Percentiles rank a stretch among this genome's conserved stretches.
These are phyloP conservation scores for Mamestra brassicae DNA, from an alignment of 2,888 invertebrate genomes.

Conservation along the genomic window DNA sequence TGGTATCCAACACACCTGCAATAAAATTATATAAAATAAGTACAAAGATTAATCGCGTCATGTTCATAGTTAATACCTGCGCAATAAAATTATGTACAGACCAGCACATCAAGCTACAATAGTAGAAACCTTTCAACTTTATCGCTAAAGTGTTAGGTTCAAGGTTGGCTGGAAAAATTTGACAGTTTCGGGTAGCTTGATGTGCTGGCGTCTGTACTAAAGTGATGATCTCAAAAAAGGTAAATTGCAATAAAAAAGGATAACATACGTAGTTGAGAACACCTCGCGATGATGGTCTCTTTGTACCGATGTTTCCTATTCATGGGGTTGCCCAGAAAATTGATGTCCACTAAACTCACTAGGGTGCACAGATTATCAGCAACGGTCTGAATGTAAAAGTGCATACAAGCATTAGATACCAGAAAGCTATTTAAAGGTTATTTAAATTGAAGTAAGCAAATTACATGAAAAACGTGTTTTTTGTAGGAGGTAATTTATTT, in stretches of 20 bases:
- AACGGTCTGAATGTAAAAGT: constrained; percentile 80
- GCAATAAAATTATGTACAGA: background rate
- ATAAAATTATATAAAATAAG: constrained; percentile 19
- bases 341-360: constrained; percentile 89
- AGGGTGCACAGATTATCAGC: constrained; percentile 90
- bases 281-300: constrained; percentile 92
- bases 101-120: too few relatives aligned
- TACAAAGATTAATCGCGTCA: background rate
- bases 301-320: constrained; percentile 92
- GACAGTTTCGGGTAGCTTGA: too few relatives aligned
- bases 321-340: constrained; percentile 92
- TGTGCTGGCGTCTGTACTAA: too few relatives aligned
- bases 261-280: constrained; percentile 90
- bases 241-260: background rate
- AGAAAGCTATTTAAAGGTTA: background rate
- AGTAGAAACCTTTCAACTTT: too few relatives aligned
- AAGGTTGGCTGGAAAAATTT: too few relatives aligned
- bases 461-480: background rate
- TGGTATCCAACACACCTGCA: constrained; percentile 91
- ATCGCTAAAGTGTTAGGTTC: too few relatives aligned
- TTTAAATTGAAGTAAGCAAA: background rate
- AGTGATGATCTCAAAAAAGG: background rate
- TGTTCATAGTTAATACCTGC: background rate
- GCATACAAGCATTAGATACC: background rate
- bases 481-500: background rate